Conservation (phyloP, 2,888 invertebrate species). For the Epinotia bilunana region DNA sequence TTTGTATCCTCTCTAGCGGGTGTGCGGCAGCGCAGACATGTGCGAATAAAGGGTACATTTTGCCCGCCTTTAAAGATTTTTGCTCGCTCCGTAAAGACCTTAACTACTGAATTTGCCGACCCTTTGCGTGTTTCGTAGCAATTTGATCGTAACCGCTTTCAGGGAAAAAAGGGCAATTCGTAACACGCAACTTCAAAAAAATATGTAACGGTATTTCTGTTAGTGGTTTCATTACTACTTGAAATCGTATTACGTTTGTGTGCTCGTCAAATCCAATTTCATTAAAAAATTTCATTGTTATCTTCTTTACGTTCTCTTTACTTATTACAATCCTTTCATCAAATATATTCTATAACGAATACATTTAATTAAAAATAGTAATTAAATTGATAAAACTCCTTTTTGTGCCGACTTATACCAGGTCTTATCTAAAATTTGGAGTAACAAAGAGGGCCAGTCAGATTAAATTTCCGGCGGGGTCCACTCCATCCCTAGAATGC, state of each 20-base stretch:
- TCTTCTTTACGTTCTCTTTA: not conserved
- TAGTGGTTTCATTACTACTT: conserved; percentile 15
- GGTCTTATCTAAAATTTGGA: conserved; percentile 77
- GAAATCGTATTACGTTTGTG: conserved; percentile 2
- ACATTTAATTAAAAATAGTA: conserved; percentile 49
- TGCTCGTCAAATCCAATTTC: conserved; percentile 6
- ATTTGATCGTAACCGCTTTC: conserved; percentile 43
- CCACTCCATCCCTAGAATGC: conserved; percentile 78
- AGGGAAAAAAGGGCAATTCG: conserved; percentile 40
- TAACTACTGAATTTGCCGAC: conserved; percentile 45
- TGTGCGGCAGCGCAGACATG: conserved; percentile 21
- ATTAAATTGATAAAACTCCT: conserved; percentile 78
- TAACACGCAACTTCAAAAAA: conserved; percentile 24
- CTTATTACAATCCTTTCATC: not conserved
- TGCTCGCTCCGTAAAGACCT: conserved; percentile 42
- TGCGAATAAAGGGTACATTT: conserved; percentile 40
- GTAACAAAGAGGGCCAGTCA: conserved; percentile 75
- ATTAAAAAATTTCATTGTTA: not conserved
- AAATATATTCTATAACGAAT: not conserved
- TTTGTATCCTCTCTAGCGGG: not conserved
- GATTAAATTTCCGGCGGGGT: conserved; percentile 82
- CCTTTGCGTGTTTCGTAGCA: conserved; percentile 45
- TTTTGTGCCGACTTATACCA: conserved; percentile 64
- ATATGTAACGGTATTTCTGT: conserved; percentile 30
- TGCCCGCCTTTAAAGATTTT: conserved; percentile 38